Evolutionary conservation across 2,797 vertebrate species (phyloP), one percentile per base, ranked within the genome.

Genomic region (Anguilla megastoma): DNA sequence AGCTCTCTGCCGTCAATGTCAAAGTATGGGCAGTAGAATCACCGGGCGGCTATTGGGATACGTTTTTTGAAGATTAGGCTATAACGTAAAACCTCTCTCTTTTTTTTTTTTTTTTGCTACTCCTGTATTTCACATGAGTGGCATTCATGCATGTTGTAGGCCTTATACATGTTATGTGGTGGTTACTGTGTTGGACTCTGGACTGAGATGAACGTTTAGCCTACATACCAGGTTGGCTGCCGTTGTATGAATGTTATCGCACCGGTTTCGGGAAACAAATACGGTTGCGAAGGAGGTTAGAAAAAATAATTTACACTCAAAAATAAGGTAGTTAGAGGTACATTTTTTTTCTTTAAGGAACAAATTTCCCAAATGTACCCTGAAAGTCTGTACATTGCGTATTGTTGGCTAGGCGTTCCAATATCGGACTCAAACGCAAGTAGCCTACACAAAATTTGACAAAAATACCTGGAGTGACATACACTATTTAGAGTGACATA

Each of bases 171-270:
- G 16, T 3, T 18, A n/a, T 45, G 74, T 79, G 74, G 33, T 18
- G 14, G 74, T 79, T 41, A 71, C 69, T 41, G 27, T 16, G 33
- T 41, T 79, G 74, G 74, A 79, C 74, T 79, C 74, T 79, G 74
- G 33, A 79, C 74, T 79, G 74, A 18, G n/a, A 71, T 71, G 69
- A 10, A 71, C 33, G 14, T 45, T 79, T 9, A 79, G 0, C 41
- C 41, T 45, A 45, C 71, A 36, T 0, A 27, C 1, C 71, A 79
- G 18, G 16, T 45, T 36, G 18, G 36, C 16, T 41, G 33, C 74
- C 36, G 36, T 71, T 12, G 69, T 69, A 27, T 69, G 24, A 27
- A 69, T 27, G 63, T 69, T 69, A 63, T 63, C 24, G 8, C 63
- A 69, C 63, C 24, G 4, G n/a, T n/a, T 69, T 69, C 63, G 27